phyloP scores from a whole-genome alignment of 1,140 invertebrate species.

The Spodoptera frugiperda region DNA sequence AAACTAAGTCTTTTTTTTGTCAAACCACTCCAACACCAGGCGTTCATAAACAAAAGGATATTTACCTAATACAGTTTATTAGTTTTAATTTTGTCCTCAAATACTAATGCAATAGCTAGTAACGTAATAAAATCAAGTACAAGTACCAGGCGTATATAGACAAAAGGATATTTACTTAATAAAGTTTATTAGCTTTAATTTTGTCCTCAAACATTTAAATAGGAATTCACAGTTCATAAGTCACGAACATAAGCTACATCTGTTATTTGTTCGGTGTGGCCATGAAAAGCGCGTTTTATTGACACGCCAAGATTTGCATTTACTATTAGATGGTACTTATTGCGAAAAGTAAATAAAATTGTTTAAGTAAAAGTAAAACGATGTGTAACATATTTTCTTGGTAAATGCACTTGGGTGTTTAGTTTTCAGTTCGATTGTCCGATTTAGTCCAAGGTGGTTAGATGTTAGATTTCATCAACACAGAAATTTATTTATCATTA shows the following conservation, averaged over 20 bases:
- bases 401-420: not conserved
- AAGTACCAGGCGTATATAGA: no score
- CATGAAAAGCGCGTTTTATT: not conserved
- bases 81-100: no score
- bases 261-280: not conserved
- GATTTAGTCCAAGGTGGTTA: not conserved
- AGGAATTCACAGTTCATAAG: conserved; percentile 7
- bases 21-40: no score
- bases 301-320: conserved; percentile 4
- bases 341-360: not conserved
- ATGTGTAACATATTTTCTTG: not conserved
- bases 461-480: no score
- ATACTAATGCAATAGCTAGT: no score
- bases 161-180: no score
- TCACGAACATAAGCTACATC: not conserved
- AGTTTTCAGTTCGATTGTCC: not conserved
- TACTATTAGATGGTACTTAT: conserved; percentile 2
- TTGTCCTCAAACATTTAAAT: not conserved
- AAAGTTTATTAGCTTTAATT: no score
- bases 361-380: not conserved
- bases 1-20: no score
- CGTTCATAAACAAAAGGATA: no score
- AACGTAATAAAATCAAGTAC: no score
- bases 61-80: no score
- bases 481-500: no score